A percentile compares a stretch with the other conserved stretches of the same genome.
Conservation (phyloP, 1,140 invertebrate genomes). For the Andrena cerasifolii region DNA sequence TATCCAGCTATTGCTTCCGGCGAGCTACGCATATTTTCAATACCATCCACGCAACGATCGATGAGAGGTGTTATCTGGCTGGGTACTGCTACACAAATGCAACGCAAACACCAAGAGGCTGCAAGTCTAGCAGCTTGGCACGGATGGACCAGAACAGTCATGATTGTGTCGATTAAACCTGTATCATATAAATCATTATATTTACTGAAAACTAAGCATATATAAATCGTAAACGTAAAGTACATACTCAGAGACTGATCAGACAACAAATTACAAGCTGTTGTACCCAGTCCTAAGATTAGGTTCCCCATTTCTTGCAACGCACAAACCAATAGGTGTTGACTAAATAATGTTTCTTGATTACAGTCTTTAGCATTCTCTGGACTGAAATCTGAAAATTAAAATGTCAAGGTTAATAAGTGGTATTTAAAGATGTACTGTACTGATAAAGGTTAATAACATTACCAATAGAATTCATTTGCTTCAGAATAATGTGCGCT, state of each 20-base stretch:
- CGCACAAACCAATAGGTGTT: slow-evolving; percentile 96
- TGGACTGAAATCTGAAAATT: slow-evolving; percentile 89
- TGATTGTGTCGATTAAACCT: slow-evolving; percentile 83
- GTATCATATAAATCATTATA: slow-evolving; percentile 37
- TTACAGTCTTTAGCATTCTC: slow-evolving; percentile 95
- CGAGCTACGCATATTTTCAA: slow-evolving; percentile 94
- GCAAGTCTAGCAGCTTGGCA: slow-evolving; percentile 95
- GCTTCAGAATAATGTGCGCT: slow-evolving; percentile 94
- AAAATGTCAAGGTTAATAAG: slow-evolving; percentile 17
- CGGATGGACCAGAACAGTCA: slow-evolving; percentile 95
- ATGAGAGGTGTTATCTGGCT: slow-evolving; percentile 96
- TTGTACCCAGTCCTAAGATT: slow-evolving; percentile 94
- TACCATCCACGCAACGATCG: slow-evolving; percentile 92
- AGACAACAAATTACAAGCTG: slow-evolving; percentile 92
- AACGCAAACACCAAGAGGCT: slow-evolving; percentile 96
- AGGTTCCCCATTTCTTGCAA: slow-evolving; percentile 95
- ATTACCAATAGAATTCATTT: slow-evolving; percentile 95
- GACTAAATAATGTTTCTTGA: slow-evolving; percentile 95
- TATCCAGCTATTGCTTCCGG: slow-evolving; percentile 97
- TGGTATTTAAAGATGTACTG: background rate
- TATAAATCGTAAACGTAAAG: slow-evolving; percentile 4
- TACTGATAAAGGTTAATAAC: background rate
- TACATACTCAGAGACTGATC: slow-evolving; percentile 91
- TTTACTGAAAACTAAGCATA: background rate
- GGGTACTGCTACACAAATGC: slow-evolving; percentile 95